Evolutionary conservation across 2,888 invertebrate genomes (phyloP), one percentile per base, ranked within the genome.

Genomic region (Noctua janthe): DNA sequence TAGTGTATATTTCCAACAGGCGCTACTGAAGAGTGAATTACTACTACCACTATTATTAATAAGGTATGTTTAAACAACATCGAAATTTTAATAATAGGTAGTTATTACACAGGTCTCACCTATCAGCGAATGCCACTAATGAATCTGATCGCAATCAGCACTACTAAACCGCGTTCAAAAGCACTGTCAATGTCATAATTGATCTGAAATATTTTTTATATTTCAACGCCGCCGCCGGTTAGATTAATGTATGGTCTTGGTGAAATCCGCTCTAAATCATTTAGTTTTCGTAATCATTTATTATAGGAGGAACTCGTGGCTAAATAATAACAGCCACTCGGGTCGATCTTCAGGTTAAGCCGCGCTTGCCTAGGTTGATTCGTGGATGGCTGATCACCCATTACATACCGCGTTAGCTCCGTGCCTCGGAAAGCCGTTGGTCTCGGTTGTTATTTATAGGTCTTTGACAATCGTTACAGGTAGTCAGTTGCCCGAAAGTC

Each of bases 1-100:
- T 2, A 70, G n/a, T 69, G 64, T 35, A 71, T 29, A 13, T 15
- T 83, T 49, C 2, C 39, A 64, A 78, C 56, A 54, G 47, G 39
- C 29, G 47, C 8, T 59, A 59, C 54, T 8, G 66, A 71, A 23
- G n/a, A n/a, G 7, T n/a, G 4, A 62, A 76, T 49, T 49, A 49
- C 13, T 49, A 49, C 47, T 49, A 13, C 13, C 20, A 70, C 23
- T 69, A 39, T 43, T 43, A 51, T 29, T 64, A 56, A 49, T 62
- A 62, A n/a, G 1, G n/a, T 62, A 76, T 51, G 29, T 51, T n/a
- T 35, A 15, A 35, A 20, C 43, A 17, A 43, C 10, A 49, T 23
- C 43, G 5, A 20, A 69, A 75, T 66, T 1, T 10, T 3, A 59
- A 59, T 59, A n/a, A 5, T 13, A n/a, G n/a, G 7, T 56, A 10